phyloP scores from a whole-genome alignment of 2,888 invertebrate genomes.

The Ctena decussata region DNA sequence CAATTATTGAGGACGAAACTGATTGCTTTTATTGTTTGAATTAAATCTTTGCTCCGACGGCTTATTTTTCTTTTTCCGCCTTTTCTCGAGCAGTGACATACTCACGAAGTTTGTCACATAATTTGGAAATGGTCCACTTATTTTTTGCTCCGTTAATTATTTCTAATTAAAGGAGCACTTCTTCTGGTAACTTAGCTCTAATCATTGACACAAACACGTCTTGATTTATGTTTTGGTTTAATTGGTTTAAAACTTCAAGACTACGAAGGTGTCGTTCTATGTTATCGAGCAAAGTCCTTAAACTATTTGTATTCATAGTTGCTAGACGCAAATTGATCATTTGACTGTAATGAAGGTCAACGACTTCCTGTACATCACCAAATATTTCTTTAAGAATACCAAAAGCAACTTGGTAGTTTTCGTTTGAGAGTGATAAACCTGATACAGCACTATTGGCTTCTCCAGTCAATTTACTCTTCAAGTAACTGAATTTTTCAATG shows the following conservation, averaged over 20 bases:
- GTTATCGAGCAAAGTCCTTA: neutral
- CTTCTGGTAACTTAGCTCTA: neutral
- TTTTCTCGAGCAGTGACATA: constrained; percentile 15
- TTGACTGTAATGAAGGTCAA: neutral
- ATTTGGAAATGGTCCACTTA: neutral
- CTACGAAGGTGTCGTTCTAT: constrained; percentile 32
- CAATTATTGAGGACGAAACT: too few species aligned
- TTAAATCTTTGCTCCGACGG: too few species aligned
- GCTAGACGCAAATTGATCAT: neutral
- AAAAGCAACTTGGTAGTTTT: neutral
- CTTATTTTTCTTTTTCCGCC: too few species aligned
- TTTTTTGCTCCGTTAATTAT: neutral
- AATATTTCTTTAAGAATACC: neutral
- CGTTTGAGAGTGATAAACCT: neutral
- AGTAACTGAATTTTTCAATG: neutral
- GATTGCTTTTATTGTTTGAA: too few species aligned
- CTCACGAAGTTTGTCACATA: neutral
- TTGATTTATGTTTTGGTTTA: neutral
- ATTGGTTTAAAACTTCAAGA: neutral
- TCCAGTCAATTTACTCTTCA: neutral
- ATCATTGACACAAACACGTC: neutral
- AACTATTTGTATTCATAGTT: neutral
- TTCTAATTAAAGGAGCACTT: neutral
- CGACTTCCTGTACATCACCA: neutral
- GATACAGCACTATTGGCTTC: neutral